These are phyloP conservation scores for Zootoca vivipara DNA, from an alignment of 2,113 vertebrate species.

Conservation along the genomic window DNA sequence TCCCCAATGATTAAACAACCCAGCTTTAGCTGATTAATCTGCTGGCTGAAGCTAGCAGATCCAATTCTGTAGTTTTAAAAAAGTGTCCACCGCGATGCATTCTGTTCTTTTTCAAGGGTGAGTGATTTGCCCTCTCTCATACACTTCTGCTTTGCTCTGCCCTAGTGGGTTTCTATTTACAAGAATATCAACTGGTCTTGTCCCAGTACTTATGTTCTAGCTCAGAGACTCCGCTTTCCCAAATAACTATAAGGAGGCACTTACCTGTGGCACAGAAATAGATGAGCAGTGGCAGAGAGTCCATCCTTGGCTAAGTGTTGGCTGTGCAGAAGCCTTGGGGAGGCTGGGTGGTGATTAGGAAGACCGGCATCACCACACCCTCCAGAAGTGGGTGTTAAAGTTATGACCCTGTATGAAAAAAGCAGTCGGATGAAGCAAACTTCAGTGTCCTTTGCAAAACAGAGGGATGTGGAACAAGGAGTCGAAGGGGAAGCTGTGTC, in stretches of 20 bases:
- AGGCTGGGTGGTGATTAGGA: too few species aligned
- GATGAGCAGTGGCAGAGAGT: background rate
- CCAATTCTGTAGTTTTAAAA: background rate
- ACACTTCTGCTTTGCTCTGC: background rate
- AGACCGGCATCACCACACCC: background rate
- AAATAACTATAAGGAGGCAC: background rate
- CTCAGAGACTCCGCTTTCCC: background rate
- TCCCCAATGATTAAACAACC: background rate
- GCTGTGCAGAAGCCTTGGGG: background rate
- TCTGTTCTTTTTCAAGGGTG: background rate
- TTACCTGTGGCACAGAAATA: background rate
- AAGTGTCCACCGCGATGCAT: background rate
- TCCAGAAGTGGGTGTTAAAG: background rate
- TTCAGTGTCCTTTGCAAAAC: background rate
- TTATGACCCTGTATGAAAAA: background rate
- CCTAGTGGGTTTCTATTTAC: background rate
- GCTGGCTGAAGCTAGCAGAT: background rate
- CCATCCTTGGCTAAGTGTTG: background rate
- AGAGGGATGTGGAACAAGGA: background rate
- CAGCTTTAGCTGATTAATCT: background rate
- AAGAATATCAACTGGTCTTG: background rate
- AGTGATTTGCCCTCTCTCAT: background rate
- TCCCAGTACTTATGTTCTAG: background rate
- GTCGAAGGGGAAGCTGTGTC: constrained; percentile 17
- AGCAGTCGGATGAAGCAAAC: background rate